Evolutionary conservation across 2,888 invertebrate genomes (phyloP), one percentile per base, ranked within the genome.

Genomic region (Icerya purchasi): DNA sequence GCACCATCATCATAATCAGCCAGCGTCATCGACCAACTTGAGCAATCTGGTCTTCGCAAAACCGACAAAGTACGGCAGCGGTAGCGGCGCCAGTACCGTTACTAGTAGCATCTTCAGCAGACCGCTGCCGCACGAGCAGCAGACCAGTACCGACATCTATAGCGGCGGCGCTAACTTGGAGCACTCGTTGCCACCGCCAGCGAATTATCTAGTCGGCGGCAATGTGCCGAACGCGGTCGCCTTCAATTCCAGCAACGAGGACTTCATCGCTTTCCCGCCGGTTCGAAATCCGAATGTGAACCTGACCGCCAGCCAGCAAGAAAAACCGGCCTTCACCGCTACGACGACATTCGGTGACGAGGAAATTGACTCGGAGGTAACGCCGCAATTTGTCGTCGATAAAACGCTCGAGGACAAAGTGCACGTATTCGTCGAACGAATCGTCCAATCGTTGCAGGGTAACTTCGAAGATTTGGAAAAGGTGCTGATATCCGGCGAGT

Each of bases 241-340:
- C 1, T 59, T 63, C n/a, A 66, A 66, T 23, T 63, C 65, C 14
- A 0, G 78, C 80, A n/a, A n/a, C n/a, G 22, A 69, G 69, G 83
- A 86, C 63, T 72, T 81, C 22, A 81, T 81, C 49, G 86, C 86
- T 66, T 89, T 89, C 73, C 88, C 88, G 19, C 88, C 88, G 0
- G 88, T 87, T 0, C 77, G 88, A 54, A 86, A 88, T 70, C 88
- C 88, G 0, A 82, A 86, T 72, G 72, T 86, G 0, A 87, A 87
- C 63, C 79, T 81, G 66, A 82, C 84, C 0, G 75, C 76, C 1
- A 71, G 76, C 8, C 72, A 72, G 56, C 70, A 71, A 25, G 73
- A 73, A 24, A 72, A 63, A 52, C 68, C 68, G 5, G 63, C 64
- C 20, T 59, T 65, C n/a, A 60, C 61, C 10, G 60, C 62, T 8